phyloP scores from a whole-genome alignment of 2,888 invertebrate species.

The Drosophila pegasa region DNA sequence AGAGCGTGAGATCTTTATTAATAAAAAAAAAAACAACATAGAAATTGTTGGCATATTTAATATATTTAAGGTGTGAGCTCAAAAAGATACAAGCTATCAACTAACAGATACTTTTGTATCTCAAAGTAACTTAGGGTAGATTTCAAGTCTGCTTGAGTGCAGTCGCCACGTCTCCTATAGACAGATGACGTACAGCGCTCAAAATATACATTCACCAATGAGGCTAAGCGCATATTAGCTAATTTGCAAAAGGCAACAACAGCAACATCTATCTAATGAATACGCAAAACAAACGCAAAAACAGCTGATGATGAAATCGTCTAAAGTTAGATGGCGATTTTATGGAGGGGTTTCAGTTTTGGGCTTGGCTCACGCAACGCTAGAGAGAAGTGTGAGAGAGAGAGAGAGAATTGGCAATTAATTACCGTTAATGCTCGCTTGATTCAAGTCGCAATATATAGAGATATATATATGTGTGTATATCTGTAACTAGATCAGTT shows the following conservation, averaged over 20 bases:
- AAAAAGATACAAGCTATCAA: neutral
- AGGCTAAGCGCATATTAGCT: conserved; percentile 75
- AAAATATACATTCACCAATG: conserved; percentile 62
- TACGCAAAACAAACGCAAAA: conserved; percentile 58
- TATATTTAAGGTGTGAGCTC: conserved; percentile 18
- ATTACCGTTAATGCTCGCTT: conserved; percentile 70
- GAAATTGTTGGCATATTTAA: conserved; percentile 1
- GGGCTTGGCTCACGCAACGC: conserved; percentile 65
- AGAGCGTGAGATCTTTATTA: conserved; percentile 68
- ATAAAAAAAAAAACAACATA: neutral
- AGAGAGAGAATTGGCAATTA: conserved; percentile 49
- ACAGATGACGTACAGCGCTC: conserved; percentile 40
- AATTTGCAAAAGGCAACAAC: conserved; percentile 58
- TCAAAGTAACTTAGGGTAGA: conserved; percentile 2
- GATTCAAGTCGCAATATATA: conserved; percentile 39
- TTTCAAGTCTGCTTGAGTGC: conserved; percentile 23
- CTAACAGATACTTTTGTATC: conserved; percentile 10
- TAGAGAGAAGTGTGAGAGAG: neutral
- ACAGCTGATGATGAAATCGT: conserved; percentile 71
- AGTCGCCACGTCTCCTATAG: conserved; percentile 23
- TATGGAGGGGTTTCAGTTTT: conserved; percentile 26
- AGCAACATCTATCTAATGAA: conserved; percentile 42
- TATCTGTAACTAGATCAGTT: conserved; percentile 45
- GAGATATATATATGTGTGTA: too few relatives aligned
- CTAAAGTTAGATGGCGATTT: conserved; percentile 68